Base-by-base conservation (phyloP, 2,888 invertebrate genomes). In the Exephanes ischioxanthus region DNA sequence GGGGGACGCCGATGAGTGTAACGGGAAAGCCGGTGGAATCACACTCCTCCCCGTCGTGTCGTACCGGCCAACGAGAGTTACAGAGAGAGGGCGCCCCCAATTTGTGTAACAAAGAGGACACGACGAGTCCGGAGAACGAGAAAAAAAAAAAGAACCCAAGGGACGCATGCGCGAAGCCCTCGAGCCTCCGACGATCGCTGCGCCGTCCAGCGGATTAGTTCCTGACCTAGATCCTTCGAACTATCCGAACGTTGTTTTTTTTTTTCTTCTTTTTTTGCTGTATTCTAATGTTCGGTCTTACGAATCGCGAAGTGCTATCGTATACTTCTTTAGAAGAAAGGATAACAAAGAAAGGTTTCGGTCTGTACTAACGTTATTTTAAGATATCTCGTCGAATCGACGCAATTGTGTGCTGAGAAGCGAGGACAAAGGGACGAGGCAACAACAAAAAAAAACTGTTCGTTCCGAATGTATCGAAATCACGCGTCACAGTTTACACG, bases 21-120 rank as follows among this genome's bases (percentile, higher is more conserved):
- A 83, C 83, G 83, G 83, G 67, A 83, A 78, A 61, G 55, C 19
- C 58, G 37, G 48, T 37, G 48, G n/a, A 51, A 63, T 48, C 37
- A 6, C 73, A n/a, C 73, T 73, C 26, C 48, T 45, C 22, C 73
- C 14, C 19, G 3, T 9, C 58, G 58, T 16, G 14, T 33, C 14
- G 14, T 63, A 11, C 14, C 30, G 16, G 30, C 30, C 33, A 26
- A 45, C 51, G 51, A 19, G 45, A 48, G 41, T 14, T 3, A 53
- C 53, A 26, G n/a, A 30, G 63, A 33, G 30, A 30, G 63, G 30
- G 63, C 14, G 30, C 16, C 30, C 63, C 63, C 63, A 63, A 63
- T 63, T 63, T 63, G 30, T 30, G 30, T 33, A 63, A 30, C 63
- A 41, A 41, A 41, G 22, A 30, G 19, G 19, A 41, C 58, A 2